Base-by-base conservation (phyloP, 2,888 invertebrate species). In the Lottia gigantea region DNA sequence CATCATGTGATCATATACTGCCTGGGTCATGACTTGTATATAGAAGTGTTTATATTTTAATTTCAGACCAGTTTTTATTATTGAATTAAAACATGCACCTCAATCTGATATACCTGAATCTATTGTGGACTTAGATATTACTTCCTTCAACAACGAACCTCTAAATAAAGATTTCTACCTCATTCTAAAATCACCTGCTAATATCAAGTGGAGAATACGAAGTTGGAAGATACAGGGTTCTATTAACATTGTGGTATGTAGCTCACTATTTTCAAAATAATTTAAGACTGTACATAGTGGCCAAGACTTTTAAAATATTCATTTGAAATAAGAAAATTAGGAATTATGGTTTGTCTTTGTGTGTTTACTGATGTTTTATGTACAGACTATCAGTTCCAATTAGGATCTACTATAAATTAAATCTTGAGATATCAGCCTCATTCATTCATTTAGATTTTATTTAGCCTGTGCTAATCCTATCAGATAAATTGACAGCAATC, bases 181-280 rank as follows among this genome's bases (percentile, higher is more conserved):
- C 26, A 83, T 89, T n/a, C 81, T 89, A 47, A 87, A 87, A 73
- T 83, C 88, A n/a, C 83, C 84, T 19, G 77, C 78, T n/a, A 78
- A 81, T 55, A 81, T 88, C 64, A 78, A 76, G 7, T 89, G 89
- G 89, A 78, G 80, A 45, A 80, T 88, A 64, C 82, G 83, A 64
- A 85, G 86, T 1, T 78, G 79, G 23, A 82, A 83, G 62, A 77
- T 88, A 25, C 78, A 84, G 45, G 88, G 88, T 46, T 81, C 78
- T 68, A 82, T 88, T 46, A 82, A 84, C 65, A 83, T 88, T 71
- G 84, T 88, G 80, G 88, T 88, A 79, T 79, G 86, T 84, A 40
- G 7, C 11, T 11, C 40, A 40, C 1, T 8, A 40, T 8, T 40
- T 40, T 40, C 11, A 8, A 40, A 3, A 4, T 31, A 40, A 11